Base-by-base conservation (phyloP, 2,888 invertebrate genomes). In the Agonopterix subpropinquella region DNA sequence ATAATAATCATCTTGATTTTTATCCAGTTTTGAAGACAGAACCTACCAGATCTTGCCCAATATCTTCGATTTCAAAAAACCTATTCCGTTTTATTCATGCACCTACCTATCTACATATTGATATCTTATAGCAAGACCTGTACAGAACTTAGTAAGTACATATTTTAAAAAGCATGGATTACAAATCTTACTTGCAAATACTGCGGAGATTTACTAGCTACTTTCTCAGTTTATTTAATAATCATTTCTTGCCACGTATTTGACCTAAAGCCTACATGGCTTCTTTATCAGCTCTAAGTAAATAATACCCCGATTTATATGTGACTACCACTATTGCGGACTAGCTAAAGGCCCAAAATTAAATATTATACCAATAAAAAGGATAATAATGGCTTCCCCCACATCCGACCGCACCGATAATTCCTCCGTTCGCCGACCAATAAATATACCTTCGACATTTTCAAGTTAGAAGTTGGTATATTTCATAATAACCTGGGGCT, bases 311-410 rank as follows among this genome's bases (percentile, higher is more conserved):
- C 85, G 65, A 86, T 87, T 84, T 85, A 78, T 86, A 87, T 85
- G 82, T 71, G 57, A 62, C 72, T 62, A 65, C 64, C 62, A 67
- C 68, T 69, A 73, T 64, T 55, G 64, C 55, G 62, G 70, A 67
- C 73, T 73, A 77, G 72, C 69, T 76, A 74, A 83, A 77, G 73
- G 75, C 65, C 79, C 74, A 80, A 87, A 88, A 87, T 88, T 88
- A 87, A 88, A 88, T 88, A 88, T 87, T 84, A 86, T 87, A 84
- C 86, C 87, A 88, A 88, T 88, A 88, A 88, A 87, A 85, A 75
- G 78, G 79, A 86, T 85, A 77, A 80, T 85, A 87, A 87, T 80
- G 80, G 80, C 78, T 76, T 78, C 82, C 85, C 75, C 62, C 58
- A 68, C 80, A 80, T 86, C 87, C 87, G 83, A 73, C 68, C 67